Evolutionary conservation across 2,888 invertebrate species (phyloP), one percentile per base, ranked within the genome.

Genomic region (Drosophila melanocephala): DNA sequence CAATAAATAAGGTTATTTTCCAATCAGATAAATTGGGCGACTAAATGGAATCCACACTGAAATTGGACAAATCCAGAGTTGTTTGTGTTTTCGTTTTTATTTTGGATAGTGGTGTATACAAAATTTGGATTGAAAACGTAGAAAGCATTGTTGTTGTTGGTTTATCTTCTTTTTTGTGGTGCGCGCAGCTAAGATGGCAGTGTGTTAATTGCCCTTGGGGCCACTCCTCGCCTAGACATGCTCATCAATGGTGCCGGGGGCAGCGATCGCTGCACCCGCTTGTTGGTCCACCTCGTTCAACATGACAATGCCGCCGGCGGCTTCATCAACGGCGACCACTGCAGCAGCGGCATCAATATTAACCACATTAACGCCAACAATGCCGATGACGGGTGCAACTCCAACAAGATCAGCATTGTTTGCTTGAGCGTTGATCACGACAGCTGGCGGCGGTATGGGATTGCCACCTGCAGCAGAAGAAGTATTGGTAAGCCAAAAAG

Each of bases 401-500:
- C 26, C 47, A 16, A 66, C 81, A 19, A 84, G 51, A 19, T 87
- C 86, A 19, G 68, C 77, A 28, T 85, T 82, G 26, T 90, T 89
- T 3, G 82, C 83, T 64, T 89, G 83, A 22, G 85, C 89, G 77
- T 87, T 90, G 12, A 78, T 75, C 51, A 80, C 90, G 56, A 89
- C 84, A 26, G 89, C 88, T 44, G 91, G 91, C 22, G 91, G 90
- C 50, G 92, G 93, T 75, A 93, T 91, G 5, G 93, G 93, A 84
- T 94, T 93, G 53, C 93, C 93, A 83, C 93, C 93, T 92, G 57
- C 5, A 73, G 63, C 1, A n/a, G n/a, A 9, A 16, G 3, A 9
- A 22, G 2, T 16, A 35, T 4, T 44, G 6, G 42, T 19, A 30
- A 39, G 12, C 30, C 19, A 37, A 35, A 28, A 19, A 22, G 6